These are phyloP conservation scores for Molanna angustata DNA, from an alignment of 2,888 invertebrate genomes.

Conservation along the genomic window DNA sequence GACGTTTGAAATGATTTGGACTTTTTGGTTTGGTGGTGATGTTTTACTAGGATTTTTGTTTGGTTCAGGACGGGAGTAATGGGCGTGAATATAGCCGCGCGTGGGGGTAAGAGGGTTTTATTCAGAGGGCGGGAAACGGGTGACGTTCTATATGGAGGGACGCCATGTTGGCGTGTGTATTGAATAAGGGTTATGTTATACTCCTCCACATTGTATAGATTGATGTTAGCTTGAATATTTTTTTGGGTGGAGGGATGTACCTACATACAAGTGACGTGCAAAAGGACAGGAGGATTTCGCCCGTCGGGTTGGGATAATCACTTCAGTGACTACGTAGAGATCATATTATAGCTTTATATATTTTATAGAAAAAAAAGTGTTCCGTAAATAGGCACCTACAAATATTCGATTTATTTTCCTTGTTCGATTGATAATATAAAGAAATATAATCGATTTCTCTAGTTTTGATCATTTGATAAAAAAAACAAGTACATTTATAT, in stretches of 20 bases:
- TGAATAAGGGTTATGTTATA: conserved; percentile 27
- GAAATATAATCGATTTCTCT: too few relatives aligned
- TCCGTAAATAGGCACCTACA: too few relatives aligned
- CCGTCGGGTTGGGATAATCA: conserved; percentile 22
- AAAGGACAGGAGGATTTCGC: conserved; percentile 22
- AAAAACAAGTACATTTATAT: too few relatives aligned
- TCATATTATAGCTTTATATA: too few relatives aligned
- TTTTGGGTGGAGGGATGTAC: conserved; percentile 19
- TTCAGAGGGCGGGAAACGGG: conserved; percentile 16
- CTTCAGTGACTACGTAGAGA: too few relatives aligned
- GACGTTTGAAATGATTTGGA: conserved; percentile 1
- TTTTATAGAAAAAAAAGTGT: too few relatives aligned
- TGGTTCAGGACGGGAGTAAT: conserved; percentile 12
- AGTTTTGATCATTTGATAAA: too few relatives aligned
- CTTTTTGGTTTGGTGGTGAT: conserved; percentile 1
- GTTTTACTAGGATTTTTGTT: neutral
- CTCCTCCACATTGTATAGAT: conserved; percentile 25
- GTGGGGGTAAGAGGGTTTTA: conserved; percentile 15
- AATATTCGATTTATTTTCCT: too few relatives aligned
- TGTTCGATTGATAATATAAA: too few relatives aligned
- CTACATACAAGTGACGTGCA: conserved; percentile 22
- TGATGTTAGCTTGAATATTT: conserved; percentile 27
- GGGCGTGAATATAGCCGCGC: conserved; percentile 24
- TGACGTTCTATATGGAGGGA: conserved; percentile 16
- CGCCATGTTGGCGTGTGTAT: conserved; percentile 24